Base-by-base conservation (phyloP, 2,797 vertebrate species). In the Hippopotamyrus pictus region DNA sequence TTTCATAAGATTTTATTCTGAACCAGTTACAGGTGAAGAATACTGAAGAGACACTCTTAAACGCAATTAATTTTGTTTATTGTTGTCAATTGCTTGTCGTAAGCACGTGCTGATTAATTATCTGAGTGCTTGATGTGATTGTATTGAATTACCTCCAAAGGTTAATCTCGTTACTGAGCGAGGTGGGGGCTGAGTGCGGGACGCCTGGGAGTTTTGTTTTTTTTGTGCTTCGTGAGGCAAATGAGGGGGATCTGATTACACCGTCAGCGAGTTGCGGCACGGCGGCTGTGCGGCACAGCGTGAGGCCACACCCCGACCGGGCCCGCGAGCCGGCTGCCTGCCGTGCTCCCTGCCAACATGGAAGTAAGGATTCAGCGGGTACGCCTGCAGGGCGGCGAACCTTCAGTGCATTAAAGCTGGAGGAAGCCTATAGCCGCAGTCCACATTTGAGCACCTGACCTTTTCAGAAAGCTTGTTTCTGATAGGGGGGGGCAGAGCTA, bases 31-130 rank as follows among this genome's bases (percentile, higher is more conserved):
- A 59, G 29, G 53, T 59, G 51, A 33, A 57, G 54, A 59, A 87
- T 37, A 86, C 33, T 53, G 84, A 44, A 57, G 51, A 62, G 54
- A 46, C 37, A 53, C 17, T 37, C 12, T 33, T 44, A 89, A 46
- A 22, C 44, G 46, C 29, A 59, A 33, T 86, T 84, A n/a, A 62
- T 65, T 86, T 48, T 51, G 84, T 86, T 89, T 86, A 89, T 86
- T 69, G 33, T 82, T 89, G 57, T 84, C 59, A 86, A 50, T 37
- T 69, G 82, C 37, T 41, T 51, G 33, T 89, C n/a, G 41, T 29
- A 86, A 69, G 41, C 33, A 84, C 79, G 44, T 84, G 79, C 83
- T 84, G 41, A 89, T 89, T 51, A 65, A 85, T 89, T 85, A n/a
- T 50, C 57, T 5, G 82, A 65, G 79, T 50, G 44, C 41, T 62